Base-by-base conservation (phyloP, 1,140 invertebrate genomes). In the Nebria ingens region DNA sequence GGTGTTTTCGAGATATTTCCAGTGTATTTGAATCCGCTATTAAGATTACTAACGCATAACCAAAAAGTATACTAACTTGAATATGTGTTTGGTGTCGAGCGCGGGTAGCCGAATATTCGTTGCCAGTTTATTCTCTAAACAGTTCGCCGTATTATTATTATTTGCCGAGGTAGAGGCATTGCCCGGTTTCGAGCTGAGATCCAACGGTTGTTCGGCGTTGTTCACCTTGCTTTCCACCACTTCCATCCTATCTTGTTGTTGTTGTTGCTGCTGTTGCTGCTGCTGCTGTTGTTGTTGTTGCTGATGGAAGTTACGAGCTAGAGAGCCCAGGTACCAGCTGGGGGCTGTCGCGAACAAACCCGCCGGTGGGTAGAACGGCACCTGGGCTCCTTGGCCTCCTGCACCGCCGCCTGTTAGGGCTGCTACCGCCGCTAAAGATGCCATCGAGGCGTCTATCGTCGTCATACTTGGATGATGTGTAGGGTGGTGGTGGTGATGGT, bases 11-110 rank as follows among this genome's bases (percentile, higher is more conserved):
- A n/a, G n/a, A n/a, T n/a, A n/a, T n/a, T n/a, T n/a, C n/a, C n/a
- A n/a, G n/a, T n/a, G n/a, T n/a, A n/a, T n/a, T n/a, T n/a, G n/a
- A n/a, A n/a, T n/a, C n/a, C n/a, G n/a, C n/a, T n/a, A n/a, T n/a
- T n/a, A n/a, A n/a, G n/a, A n/a, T n/a, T n/a, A n/a, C n/a, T n/a
- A n/a, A n/a, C n/a, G n/a, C n/a, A n/a, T n/a, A n/a, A n/a, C n/a
- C n/a, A n/a, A n/a, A n/a, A n/a, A n/a, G n/a, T n/a, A 20, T 66
- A 77, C 79, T 82, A 68, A 86, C 84, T 83, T 84, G 71, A 84
- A 84, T 59, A 83, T 76, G 59, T 74, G 77, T 68, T 84, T 86
- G 59, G 76, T 73, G 61, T 85, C 82, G 57, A 80, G 72, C 62
- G 76, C 67, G 34, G 77, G 73, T 68, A 62, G 70, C 68, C 69